Evolutionary conservation across 2,797 vertebrate species (phyloP), one percentile per base, ranked within the genome.

Genomic region (Acipenser transmontanus): DNA sequence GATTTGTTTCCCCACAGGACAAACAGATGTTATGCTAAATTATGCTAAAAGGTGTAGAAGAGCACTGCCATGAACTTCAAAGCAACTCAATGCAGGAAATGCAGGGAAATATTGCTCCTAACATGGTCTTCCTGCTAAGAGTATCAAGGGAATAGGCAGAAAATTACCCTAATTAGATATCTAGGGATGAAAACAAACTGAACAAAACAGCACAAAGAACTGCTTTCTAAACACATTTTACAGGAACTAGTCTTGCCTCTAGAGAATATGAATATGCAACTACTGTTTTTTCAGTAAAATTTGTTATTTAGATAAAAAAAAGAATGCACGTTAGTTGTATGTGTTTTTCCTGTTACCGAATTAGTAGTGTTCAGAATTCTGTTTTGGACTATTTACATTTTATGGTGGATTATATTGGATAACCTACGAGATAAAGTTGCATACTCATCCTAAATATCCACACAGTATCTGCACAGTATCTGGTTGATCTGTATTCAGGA

Each of bases 141-240:
- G 14, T 14, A 62, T 52, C 59, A 47, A 13, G 34, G 66, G 66
- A 14, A 57, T 47, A 10, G 34, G 50, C 11, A 10, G 60, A 66
- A 69, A 69, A 66, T 62, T 62, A 57, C 59, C 68, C 64, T 50
- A 69, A 66, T 65, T 69, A 65, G 49, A 20, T 66, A 8, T 62
- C 59, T 20, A 51, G 66, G 49, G 47, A 59, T 47, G 14, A 4
- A n/a, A 9, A 47, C 49, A 62, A 59, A 2, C 7, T 49, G 7
- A 50, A 20, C 13, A 47, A 54, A 62, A 14, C 9, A 49, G 7
- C 20, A 14, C 13, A 48, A 63, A n/a, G 47, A 63, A 49, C 47
- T 49, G 12, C 11, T 59, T 52, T 59, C 49, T 50, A 51, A 47
- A 47, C 52, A n/a, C 50, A 47, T 56, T 67, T 49, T 57, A 20